Conservation (phyloP, 2,797 vertebrate species). For the Hippopotamyrus pictus region DNA sequence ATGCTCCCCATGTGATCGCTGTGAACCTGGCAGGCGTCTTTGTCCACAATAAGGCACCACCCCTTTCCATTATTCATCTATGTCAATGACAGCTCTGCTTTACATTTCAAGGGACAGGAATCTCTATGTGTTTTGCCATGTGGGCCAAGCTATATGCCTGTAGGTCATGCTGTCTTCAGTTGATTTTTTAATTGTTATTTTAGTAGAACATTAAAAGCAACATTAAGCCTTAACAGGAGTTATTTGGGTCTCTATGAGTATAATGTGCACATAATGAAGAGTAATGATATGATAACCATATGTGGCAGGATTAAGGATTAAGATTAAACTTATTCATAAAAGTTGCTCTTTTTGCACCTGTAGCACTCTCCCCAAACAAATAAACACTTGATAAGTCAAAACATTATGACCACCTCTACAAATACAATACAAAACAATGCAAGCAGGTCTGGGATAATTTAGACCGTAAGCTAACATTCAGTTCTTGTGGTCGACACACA, state of each 20-base stretch:
- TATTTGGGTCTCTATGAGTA: neutral
- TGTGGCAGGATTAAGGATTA: neutral
- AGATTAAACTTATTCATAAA: neutral
- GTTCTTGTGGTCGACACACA: neutral
- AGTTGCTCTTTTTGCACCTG: neutral
- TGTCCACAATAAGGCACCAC: neutral
- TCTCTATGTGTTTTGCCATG: neutral
- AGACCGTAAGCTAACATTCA: neutral
- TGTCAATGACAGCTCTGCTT: neutral
- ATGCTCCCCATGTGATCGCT: constrained; percentile 68
- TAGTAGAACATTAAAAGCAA: neutral
- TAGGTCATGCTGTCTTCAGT: neutral
- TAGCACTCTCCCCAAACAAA: neutral
- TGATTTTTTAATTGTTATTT: neutral
- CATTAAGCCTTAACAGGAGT: neutral
- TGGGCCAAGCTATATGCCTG: neutral
- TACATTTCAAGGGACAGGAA: neutral
- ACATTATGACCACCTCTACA: neutral
- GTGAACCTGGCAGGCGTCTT: constrained; percentile 53
- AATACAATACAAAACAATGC: neutral
- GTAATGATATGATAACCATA: neutral
- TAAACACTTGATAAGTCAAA: neutral
- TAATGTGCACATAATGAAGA: neutral
- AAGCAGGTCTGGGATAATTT: neutral
- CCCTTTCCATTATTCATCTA: neutral